Evolutionary conservation across 1,140 invertebrate genomes (phyloP), one percentile per base, ranked within the genome.

Genomic region (Pogonognathellus flavescens): DNA sequence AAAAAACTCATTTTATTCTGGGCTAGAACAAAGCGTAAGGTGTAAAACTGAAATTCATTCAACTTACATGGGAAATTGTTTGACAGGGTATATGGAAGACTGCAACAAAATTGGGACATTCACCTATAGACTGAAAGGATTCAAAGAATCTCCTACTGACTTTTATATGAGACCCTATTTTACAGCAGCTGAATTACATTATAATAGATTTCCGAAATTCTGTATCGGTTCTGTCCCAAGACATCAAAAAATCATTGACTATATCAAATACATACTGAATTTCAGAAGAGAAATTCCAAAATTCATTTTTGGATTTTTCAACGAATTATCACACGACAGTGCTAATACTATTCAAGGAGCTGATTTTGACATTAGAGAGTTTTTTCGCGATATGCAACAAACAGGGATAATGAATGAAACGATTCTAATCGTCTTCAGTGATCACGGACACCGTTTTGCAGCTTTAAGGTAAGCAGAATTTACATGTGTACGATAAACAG

Each of bases 141-240:
- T 99, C 90, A 92, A 93, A 84, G 85, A 92, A 0, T 93, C 95
- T 87, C 97, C 97, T 0, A 96, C 97, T 0, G 95, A 98, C 91
- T 97, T 98, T 91, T 98, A 97, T 89, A 94, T 97, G 92, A 91
- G 96, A 50, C 93, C 95, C 0, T 98, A 94, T 90, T 96, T 95
- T 89, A 86, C 95, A 52, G 92, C 92, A 7, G 91, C 92, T 20
- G 91, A 94, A 76, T 91, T 92, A 25, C 87, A 89, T 20, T 88
- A 89, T 31, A 83, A 87, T 16, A 31, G 53, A n/a, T 80, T 13
- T 80, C 85, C 88, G 10, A 89, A 92, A 84, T 93, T 92, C 86
- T 99, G 97, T 89, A 91, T 97, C 57, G 96, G 95, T 6, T 93
- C 94, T n/a, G 92, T 92, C 10, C 94, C 95, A 0, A 92, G 94